Percentiles rank a stretch among this genome's conserved stretches.
Evolutionary conservation across 2,797 vertebrate species (phyloP).

Genomic region (Myotis myotis): DNA sequence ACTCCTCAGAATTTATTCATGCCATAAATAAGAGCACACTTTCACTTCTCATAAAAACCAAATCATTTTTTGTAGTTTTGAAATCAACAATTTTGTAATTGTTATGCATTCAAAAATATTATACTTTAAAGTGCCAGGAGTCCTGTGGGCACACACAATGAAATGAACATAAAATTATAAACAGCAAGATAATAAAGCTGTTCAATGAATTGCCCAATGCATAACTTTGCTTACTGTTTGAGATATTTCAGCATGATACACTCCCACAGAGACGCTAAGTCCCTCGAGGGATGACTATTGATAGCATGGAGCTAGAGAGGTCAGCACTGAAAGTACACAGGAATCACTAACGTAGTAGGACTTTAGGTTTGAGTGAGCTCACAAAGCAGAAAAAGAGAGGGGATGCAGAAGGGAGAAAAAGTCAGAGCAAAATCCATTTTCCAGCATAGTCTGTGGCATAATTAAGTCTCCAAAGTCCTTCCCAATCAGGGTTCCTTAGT

Average conservation of each 20-base stretch:
- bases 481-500: conserved; percentile 71
- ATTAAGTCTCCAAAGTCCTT: conserved; percentile 78
- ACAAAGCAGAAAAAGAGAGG: background rate
- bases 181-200: background rate
- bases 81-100: background rate
- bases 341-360: background rate
- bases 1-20: conserved; percentile 20
- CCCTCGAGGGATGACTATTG: background rate
- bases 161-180: background rate
- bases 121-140: background rate
- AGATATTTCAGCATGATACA: background rate
- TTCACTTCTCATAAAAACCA: conserved; percentile 6
- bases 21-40: background rate
- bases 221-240: background rate
- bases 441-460: conserved; percentile 67
- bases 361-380: background rate
- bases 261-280: background rate
- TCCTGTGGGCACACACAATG: background rate
- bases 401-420: conserved; percentile 20
- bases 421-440: conserved; percentile 71
- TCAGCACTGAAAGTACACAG: background rate
- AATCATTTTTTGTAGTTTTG: background rate
- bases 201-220: background rate
- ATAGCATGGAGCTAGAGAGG: background rate
- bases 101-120: conserved; percentile 29